Evolutionary conservation across 2,797 vertebrate species (phyloP).

Genomic region (Hafferia zeledoni): DNA sequence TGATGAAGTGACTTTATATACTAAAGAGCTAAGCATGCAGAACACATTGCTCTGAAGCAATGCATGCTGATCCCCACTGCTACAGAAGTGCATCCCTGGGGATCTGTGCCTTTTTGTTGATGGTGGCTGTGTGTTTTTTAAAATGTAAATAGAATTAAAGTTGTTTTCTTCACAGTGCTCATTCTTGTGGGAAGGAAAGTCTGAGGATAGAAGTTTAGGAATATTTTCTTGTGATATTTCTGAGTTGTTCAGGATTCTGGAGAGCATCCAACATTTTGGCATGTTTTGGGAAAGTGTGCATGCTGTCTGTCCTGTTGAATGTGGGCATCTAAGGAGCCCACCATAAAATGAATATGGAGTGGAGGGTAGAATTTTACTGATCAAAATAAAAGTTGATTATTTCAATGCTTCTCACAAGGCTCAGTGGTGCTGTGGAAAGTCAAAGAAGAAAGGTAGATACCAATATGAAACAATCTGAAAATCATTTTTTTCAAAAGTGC

Average conservation of each 20-base stretch:
- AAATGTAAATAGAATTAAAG: not conserved
- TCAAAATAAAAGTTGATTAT: not conserved
- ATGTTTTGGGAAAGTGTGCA: not conserved
- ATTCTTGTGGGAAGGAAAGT: not conserved
- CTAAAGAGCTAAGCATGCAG: slow-evolving; percentile 4
- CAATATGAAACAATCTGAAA: not conserved
- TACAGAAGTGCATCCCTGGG: not conserved
- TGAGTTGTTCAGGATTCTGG: not conserved
- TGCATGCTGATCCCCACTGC: not conserved
- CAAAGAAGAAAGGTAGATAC: slow-evolving; percentile 11
- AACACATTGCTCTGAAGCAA: not conserved
- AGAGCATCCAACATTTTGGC: not conserved
- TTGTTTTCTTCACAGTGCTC: not conserved
- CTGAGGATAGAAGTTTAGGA: not conserved
- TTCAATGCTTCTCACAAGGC: not conserved
- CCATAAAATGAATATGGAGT: not conserved
- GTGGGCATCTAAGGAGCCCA: not conserved
- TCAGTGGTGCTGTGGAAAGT: slow-evolving; percentile 43
- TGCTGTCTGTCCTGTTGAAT: not conserved
- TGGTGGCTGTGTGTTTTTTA: not conserved
- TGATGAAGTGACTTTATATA: slow-evolving; percentile 44
- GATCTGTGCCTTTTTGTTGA: not conserved
- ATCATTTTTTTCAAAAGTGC: slow-evolving; percentile 5
- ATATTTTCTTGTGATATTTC: not conserved
- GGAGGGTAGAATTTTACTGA: not conserved